A percentile compares a stretch with the other conserved stretches of the same genome.
These are phyloP conservation scores for Chionoecetes opilio DNA, from an alignment of 1,140 invertebrate species.

Conservation along the genomic window DNA sequence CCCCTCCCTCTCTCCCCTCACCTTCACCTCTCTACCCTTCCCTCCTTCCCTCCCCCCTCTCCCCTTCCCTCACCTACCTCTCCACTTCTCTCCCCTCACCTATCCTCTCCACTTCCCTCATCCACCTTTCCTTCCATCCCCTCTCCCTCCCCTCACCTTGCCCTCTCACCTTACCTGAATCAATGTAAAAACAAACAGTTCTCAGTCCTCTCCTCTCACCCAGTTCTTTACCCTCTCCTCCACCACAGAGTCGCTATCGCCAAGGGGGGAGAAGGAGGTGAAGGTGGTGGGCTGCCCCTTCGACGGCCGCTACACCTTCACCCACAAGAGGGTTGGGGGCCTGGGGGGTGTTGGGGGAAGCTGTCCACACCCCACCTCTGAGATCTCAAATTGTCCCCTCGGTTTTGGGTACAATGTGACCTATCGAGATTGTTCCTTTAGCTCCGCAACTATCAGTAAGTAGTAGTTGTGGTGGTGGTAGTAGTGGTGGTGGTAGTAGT, in stretches of 20 bases:
- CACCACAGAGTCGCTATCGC: conserved; percentile 71
- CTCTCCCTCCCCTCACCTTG: background rate
- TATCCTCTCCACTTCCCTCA: no score
- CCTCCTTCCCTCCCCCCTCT: no score
- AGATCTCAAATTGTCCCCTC: conserved; percentile 87
- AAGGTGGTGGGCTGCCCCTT: conserved; percentile 88
- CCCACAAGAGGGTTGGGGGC: conserved; percentile 86
- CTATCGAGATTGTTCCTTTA: conserved; percentile 86
- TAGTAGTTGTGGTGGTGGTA: background rate
- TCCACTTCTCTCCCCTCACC: no score
- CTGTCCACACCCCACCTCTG: conserved; percentile 86
- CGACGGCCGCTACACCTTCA: conserved; percentile 87
- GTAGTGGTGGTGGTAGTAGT: no score
- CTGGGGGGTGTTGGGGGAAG: conserved; percentile 83
- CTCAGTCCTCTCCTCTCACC: no score
- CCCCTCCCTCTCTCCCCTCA: background rate
- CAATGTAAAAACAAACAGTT: no score
- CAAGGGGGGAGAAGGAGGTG: conserved; percentile 68
- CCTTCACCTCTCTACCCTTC: no score
- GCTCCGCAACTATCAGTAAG: conserved; percentile 32
- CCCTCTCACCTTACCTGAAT: no score
- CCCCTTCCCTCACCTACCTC: no score
- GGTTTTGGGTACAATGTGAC: conserved; percentile 86
- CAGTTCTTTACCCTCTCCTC: background rate
- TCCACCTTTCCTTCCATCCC: background rate